Percentiles rank a stretch among this genome's conserved stretches.
Conservation (phyloP, 2,797 vertebrate species). For the Danio albolineatus region DNA sequence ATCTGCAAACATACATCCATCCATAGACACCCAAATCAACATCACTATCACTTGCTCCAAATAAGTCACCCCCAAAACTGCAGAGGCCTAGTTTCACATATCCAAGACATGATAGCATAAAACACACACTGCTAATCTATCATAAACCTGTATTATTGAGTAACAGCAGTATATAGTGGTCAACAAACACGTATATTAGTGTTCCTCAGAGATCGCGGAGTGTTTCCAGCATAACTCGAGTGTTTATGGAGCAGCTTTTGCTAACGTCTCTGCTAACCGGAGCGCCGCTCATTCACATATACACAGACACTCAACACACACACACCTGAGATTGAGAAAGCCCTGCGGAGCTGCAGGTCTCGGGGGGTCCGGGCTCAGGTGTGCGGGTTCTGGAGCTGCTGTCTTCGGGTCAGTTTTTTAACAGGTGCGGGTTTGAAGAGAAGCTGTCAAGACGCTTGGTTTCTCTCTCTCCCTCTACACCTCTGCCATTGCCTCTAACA, state of each 20-base stretch:
- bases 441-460: conserved; percentile 81
- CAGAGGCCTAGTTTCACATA: conserved; percentile 44
- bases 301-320: neutral
- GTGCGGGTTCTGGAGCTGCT: conserved; percentile 58
- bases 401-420: conserved; percentile 72
- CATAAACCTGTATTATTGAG: neutral
- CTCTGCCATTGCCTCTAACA: conserved; percentile 73
- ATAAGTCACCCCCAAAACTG: conserved; percentile 28
- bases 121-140: neutral
- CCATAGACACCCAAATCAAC: neutral
- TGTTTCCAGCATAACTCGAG: conserved; percentile 8
- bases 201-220: neutral
- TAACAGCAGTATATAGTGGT: neutral
- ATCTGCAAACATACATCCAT: neutral
- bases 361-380: conserved; percentile 26
- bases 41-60: neutral
- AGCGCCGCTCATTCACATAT: conserved; percentile 19
- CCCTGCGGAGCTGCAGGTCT: conserved; percentile 22
- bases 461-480: conserved; percentile 76
- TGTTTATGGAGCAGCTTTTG: neutral
- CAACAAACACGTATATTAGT: neutral
- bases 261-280: conserved; percentile 38
- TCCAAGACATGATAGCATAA: neutral
- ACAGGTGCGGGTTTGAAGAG: conserved; percentile 73
- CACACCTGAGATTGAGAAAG: conserved; percentile 61